Evolutionary conservation across 2,113 vertebrate species (phyloP).

Genomic region (Romanogobio albipinnatus): DNA sequence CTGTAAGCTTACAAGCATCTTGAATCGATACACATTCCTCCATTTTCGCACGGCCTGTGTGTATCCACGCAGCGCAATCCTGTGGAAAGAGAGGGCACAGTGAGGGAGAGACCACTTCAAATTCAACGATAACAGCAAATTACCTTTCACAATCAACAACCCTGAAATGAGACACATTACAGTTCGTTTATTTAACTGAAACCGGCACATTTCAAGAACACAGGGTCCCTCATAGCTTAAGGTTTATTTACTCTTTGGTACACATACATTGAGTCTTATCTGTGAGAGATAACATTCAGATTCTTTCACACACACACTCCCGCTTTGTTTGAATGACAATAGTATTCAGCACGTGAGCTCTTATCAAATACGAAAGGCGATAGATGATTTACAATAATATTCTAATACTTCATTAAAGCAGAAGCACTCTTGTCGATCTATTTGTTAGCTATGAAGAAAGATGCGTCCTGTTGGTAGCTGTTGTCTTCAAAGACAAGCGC

Average conservation of each 20-base stretch:
- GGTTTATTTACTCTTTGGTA: slow-evolving; percentile 51
- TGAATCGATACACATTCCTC: slow-evolving; percentile 78
- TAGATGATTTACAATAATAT: not conserved
- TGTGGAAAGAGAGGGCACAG: slow-evolving; percentile 63
- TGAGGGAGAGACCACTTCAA: slow-evolving; percentile 52
- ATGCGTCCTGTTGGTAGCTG: not conserved
- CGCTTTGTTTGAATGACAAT: slow-evolving; percentile 27
- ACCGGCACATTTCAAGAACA: not conserved
- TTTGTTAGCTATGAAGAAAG: not conserved
- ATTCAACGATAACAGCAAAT: slow-evolving; percentile 14
- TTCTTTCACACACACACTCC: slow-evolving; percentile 36
- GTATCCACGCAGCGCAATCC: slow-evolving; percentile 75
- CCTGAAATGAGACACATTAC: not conserved
- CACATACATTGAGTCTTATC: slow-evolving; percentile 50
- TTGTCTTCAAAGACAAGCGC: not conserved
- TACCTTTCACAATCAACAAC: slow-evolving; percentile 5
- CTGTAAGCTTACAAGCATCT: slow-evolving; percentile 79
- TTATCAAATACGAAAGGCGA: not conserved
- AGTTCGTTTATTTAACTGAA: not conserved
- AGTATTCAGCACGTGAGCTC: slow-evolving; percentile 1
- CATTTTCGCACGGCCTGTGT: slow-evolving; percentile 78
- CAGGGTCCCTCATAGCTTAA: slow-evolving; percentile 17
- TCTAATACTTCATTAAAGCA: not conserved
- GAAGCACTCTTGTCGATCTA: not conserved
- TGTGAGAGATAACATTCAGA: slow-evolving; percentile 42